Base-by-base conservation (phyloP, 2,113 vertebrate genomes). In the Phycodurus eques region DNA sequence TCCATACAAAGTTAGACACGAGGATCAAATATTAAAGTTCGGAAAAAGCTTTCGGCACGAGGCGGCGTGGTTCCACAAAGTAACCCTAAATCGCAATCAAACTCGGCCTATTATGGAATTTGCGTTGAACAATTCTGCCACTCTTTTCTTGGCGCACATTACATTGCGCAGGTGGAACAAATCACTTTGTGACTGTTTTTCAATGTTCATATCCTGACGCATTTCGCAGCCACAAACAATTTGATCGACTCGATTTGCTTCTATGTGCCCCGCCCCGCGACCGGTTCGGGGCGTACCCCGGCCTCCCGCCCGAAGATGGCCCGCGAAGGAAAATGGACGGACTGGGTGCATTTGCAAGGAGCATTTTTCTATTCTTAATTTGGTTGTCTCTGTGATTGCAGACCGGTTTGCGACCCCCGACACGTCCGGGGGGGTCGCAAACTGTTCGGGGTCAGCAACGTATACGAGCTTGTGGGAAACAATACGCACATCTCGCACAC, bases 381-480 rank as follows among this genome's bases (percentile, higher is more conserved):
- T 9, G 20, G 6, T 22, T 22, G 7, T n/a, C 19, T 57, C 54
- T 22, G 10, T 27, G n/a, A 57, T 27, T 53, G 0, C 13, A 53
- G 51, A 1, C 51, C 17, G 8, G 51, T 53, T 53, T 31, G 22
- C 12, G 56, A 31, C 56, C 56, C 31, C 22, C 56, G 5, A 31
- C 11, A 5, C 9, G 39, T 14, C 67, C 35, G 12, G 20, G 42
- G n/a, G n/a, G n/a, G n/a, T n/a, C n/a, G n/a, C n/a, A n/a, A n/a
- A n/a, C n/a, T 91, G 89, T 90, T 84, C 64, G 62, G 49, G 75
- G 79, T 83, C 84, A 85, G 70, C 63, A 78, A 78, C 78, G 77
- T 84, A 87, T 87, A 87, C 80, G 78, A 78, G 76, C 74, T 84
- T 73, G 73, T 74, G 79, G 35, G 80, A 83, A 79, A 84, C 81